phyloP scores from a whole-genome alignment of 2,113 vertebrate species.

The Pontoporia blainvillei region DNA sequence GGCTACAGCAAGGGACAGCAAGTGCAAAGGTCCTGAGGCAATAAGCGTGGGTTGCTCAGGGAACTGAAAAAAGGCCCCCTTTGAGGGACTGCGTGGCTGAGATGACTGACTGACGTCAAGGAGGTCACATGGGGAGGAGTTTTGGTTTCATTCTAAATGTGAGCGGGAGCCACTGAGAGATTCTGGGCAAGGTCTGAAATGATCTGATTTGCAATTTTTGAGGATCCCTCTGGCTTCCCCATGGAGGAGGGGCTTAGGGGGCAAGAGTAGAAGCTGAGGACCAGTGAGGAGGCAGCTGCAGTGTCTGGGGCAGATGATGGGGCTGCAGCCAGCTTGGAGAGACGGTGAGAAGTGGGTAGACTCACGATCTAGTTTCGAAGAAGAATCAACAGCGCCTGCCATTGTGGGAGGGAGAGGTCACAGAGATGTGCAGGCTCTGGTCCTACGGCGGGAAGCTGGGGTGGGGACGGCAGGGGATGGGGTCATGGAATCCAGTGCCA shows the following conservation, averaged over 20 bases:
- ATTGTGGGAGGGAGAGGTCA: not conserved
- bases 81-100: fast-evolving
- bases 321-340: not conserved
- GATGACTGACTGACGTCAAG: not conserved
- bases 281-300: not conserved
- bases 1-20: not conserved
- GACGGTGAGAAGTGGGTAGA: not conserved
- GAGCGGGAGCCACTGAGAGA: not conserved
- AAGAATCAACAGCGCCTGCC: not conserved
- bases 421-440: not conserved
- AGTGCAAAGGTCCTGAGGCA: not conserved
- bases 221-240: not conserved
- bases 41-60: not conserved
- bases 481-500: not conserved
- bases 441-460: not conserved
- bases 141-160: not conserved
- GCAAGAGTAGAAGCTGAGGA: not conserved
- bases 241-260: not conserved
- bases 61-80: not conserved
- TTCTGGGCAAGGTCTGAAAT: not conserved
- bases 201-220: not conserved
- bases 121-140: not conserved
- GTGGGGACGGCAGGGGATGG: not conserved
- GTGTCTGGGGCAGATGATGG: not conserved
- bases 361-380: not conserved